Percentiles rank a stretch among this genome's conserved stretches.
These are phyloP conservation scores for Elmis aenea DNA, from an alignment of 2,888 invertebrate genomes.

Conservation along the genomic window DNA sequence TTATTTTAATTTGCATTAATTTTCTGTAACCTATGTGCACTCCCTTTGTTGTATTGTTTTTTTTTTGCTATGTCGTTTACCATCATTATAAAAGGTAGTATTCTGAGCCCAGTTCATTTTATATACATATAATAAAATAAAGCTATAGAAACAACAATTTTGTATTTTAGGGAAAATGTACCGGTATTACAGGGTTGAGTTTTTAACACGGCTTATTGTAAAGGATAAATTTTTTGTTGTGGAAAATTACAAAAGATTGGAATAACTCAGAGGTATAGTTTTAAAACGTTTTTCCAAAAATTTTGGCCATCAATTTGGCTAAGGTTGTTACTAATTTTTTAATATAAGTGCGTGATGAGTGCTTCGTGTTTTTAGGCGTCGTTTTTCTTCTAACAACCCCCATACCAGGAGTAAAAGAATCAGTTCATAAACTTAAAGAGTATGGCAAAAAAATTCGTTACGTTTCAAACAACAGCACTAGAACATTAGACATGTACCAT, in stretches of 20 bases:
- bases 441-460: conserved; percentile 46
- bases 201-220: too few species aligned
- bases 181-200: too few species aligned
- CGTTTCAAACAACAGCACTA: conserved; percentile 31
- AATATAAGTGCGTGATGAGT: conserved; percentile 8
- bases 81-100: too few species aligned
- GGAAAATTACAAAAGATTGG: background rate
- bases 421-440: conserved; percentile 47
- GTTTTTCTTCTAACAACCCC: conserved; percentile 44
- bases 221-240: too few species aligned
- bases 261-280: background rate
- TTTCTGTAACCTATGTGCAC: too few species aligned
- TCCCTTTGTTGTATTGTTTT: too few species aligned
- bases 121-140: too few species aligned
- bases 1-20: too few species aligned
- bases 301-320: conserved; percentile 1
- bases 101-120: too few species aligned
- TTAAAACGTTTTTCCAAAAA: background rate
- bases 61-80: too few species aligned
- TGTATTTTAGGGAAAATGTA: too few species aligned
- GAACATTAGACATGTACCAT: conserved; percentile 37
- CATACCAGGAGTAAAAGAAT: conserved; percentile 46
- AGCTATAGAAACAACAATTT: too few species aligned
- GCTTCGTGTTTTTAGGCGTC: conserved; percentile 48
- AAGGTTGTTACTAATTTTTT: conserved; percentile 7